These are phyloP conservation scores for Hemichromis elongatus DNA, from an alignment of 2,113 vertebrate genomes.

Conservation along the genomic window DNA sequence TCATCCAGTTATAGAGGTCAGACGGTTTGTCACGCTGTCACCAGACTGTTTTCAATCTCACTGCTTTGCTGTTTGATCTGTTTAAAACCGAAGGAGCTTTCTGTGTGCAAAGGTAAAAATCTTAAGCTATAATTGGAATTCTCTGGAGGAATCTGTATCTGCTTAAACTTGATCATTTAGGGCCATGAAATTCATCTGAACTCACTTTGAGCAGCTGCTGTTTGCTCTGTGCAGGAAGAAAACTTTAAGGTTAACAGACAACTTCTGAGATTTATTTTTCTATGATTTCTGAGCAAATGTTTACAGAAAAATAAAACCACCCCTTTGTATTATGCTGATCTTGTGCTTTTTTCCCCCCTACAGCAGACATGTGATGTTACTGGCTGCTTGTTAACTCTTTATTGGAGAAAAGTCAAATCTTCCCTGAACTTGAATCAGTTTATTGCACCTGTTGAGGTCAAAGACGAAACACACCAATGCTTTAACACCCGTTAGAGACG, in stretches of 20 bases:
- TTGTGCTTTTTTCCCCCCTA: background rate
- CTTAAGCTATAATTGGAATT: background rate
- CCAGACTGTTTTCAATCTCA: background rate
- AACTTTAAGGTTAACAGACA: background rate
- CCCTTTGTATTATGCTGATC: rapidly evolving
- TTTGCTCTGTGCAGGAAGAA: background rate
- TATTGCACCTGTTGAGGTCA: background rate
- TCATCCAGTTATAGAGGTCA: slow-evolving; percentile 5
- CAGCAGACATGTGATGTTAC: background rate
- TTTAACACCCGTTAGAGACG: background rate
- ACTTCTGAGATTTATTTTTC: background rate
- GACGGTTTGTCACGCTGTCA: background rate
- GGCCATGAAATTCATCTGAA: background rate
- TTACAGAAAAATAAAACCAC: background rate
- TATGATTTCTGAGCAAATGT: background rate
- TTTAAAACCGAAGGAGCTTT: background rate
- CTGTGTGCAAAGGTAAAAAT: background rate
- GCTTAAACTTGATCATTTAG: background rate
- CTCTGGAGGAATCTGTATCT: background rate
- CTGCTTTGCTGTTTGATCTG: rapidly evolving
- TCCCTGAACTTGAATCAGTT: background rate
- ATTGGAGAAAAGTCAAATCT: background rate
- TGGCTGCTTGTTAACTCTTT: background rate
- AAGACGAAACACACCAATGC: background rate
- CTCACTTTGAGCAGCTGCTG: background rate